These are phyloP conservation scores for Drosophila ironensis DNA, from an alignment of 1,140 invertebrate species.

Conservation along the genomic window DNA sequence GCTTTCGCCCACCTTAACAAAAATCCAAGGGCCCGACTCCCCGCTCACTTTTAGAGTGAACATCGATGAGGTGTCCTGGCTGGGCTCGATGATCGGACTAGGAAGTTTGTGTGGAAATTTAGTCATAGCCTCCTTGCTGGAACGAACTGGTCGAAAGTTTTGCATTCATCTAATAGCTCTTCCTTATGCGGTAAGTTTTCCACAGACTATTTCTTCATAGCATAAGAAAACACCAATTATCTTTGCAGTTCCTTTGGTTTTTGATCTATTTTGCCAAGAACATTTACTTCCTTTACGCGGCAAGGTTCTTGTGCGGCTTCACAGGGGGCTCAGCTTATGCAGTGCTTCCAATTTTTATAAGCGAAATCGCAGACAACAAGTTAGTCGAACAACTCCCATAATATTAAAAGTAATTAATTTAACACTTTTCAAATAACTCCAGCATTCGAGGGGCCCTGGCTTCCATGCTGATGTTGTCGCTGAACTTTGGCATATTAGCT, in stretches of 20 bases:
- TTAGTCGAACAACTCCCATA: conserved; percentile 9
- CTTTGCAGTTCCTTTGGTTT: conserved; percentile 67
- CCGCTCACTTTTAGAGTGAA: conserved; percentile 58
- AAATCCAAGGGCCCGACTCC: conserved; percentile 44
- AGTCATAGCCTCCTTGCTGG: conserved; percentile 64
- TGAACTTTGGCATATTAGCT: conserved; percentile 86
- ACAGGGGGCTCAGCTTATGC: conserved; percentile 76
- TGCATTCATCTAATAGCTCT: not conserved
- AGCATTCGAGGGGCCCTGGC: conserved; percentile 90
- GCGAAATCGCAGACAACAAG: conserved; percentile 77
- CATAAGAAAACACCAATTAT: conserved; percentile 48
- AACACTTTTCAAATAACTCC: not conserved
- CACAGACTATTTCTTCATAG: not conserved
- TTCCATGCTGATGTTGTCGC: conserved; percentile 90
- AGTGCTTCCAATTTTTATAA: conserved; percentile 81
- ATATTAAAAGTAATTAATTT: not conserved
- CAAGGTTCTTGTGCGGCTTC: conserved; percentile 80
- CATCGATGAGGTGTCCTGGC: conserved; percentile 66
- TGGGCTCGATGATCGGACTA: conserved; percentile 69
- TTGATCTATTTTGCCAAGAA: conserved; percentile 71
- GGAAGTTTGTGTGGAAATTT: conserved; percentile 67
- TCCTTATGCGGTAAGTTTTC: conserved; percentile 18
- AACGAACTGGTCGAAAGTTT: conserved; percentile 82
- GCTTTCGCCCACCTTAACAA: conserved; percentile 76
- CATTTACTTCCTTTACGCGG: conserved; percentile 71